phyloP scores from a whole-genome alignment of 2,113 vertebrate species.

The human (Homo sapiens) region GRCh38 chr16:15513001-15513500 shows the following conservation, averaged over 20 bases:
- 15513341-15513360: constrained; percentile 11
- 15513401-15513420: neutral
- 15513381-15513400: neutral
- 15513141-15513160: neutral
- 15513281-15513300: neutral
- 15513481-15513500: neutral
- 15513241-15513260: no score
- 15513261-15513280: neutral
- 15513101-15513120: neutral
- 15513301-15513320: neutral
- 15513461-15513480: neutral
- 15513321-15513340: neutral
- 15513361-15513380: neutral
- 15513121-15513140: neutral
- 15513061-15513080: neutral
- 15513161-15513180: neutral
- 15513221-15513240: neutral
- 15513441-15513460: neutral
- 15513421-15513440: neutral
- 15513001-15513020: no score
- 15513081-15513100: neutral
- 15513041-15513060: neutral
- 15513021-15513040: neutral
- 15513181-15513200: neutral
- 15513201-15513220: neutral